Evolutionary conservation across 2,888 invertebrate genomes (phyloP).

Genomic region (Drosophila fungiperda): DNA sequence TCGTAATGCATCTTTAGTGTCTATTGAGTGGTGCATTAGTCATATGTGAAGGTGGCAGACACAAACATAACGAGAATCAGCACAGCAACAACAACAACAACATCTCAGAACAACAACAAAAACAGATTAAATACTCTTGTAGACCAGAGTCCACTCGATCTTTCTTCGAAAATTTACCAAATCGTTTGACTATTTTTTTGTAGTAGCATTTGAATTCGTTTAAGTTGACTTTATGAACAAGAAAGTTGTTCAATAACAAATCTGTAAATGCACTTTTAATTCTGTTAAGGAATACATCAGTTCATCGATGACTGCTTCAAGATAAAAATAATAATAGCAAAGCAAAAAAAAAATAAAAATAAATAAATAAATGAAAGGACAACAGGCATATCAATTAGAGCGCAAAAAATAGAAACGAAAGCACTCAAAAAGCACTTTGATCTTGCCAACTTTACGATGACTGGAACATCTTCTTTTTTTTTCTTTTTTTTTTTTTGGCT

Average conservation of each 20-base stretch:
- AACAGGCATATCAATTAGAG: conserved; percentile 67
- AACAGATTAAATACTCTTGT: conserved; percentile 9
- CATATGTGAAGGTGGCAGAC: conserved; percentile 48
- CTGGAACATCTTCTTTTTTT: conserved; percentile 33
- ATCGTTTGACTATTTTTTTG: too few relatives aligned
- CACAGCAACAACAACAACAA: neutral
- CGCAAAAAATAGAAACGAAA: conserved; percentile 69
- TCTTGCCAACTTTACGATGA: conserved; percentile 60
- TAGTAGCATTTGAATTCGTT: neutral
- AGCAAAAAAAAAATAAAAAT: neutral
- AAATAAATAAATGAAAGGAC: neutral
- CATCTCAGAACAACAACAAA: neutral
- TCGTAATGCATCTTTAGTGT: conserved; percentile 81
- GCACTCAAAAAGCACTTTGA: conserved; percentile 63
- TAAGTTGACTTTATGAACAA: neutral
- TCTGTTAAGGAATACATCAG: neutral
- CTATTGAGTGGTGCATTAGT: conserved; percentile 81
- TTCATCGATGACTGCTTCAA: neutral
- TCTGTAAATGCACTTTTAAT: neutral
- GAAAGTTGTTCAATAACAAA: neutral
- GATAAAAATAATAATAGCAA: neutral
- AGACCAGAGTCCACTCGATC: neutral
- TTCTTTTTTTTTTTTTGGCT: conserved; percentile 9
- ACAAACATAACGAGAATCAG: conserved; percentile 42
- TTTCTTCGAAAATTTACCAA: neutral